phyloP scores from a whole-genome alignment of 1,140 invertebrate genomes.

The Triops cancriformis region DNA sequence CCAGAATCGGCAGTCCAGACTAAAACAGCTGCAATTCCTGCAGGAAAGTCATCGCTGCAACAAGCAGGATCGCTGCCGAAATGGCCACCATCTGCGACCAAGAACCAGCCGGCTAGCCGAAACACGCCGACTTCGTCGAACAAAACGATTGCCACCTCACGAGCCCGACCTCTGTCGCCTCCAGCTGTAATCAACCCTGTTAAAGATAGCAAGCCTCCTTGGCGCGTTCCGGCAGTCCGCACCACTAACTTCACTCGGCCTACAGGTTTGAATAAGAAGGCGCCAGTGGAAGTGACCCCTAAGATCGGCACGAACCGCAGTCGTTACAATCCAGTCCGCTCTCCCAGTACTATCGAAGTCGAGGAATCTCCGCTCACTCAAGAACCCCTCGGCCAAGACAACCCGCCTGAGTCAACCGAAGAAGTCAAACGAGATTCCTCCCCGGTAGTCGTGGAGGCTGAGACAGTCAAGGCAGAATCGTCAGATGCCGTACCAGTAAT shows the following conservation, averaged over 20 bases:
- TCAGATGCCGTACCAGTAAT: neutral
- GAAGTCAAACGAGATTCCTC: neutral
- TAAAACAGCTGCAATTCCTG: neutral
- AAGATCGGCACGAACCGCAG: neutral
- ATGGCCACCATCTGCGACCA: slow-evolving; percentile 21
- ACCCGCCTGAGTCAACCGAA: no score
- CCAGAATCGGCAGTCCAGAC: neutral
- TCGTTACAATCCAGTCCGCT: neutral
- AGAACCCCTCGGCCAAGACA: neutral
- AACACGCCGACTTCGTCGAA: neutral
- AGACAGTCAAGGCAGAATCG: slow-evolving; percentile 26
- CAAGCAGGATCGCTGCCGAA: slow-evolving; percentile 22
- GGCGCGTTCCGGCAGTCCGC: slow-evolving; percentile 13
- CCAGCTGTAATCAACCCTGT: neutral
- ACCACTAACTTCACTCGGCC: neutral
- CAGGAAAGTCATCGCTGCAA: neutral
- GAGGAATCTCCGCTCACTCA: neutral
- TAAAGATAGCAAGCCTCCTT: slow-evolving; percentile 19
- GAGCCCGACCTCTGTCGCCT: neutral
- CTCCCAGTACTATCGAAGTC: neutral
- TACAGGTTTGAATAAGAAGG: neutral
- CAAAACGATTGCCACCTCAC: neutral
- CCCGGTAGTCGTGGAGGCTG: slow-evolving; percentile 23
- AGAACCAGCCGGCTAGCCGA: neutral
- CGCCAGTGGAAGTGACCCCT: neutral